These are phyloP conservation scores for Polyommatus iphigenia DNA, from an alignment of 2,888 invertebrate species.

Conservation along the genomic window DNA sequence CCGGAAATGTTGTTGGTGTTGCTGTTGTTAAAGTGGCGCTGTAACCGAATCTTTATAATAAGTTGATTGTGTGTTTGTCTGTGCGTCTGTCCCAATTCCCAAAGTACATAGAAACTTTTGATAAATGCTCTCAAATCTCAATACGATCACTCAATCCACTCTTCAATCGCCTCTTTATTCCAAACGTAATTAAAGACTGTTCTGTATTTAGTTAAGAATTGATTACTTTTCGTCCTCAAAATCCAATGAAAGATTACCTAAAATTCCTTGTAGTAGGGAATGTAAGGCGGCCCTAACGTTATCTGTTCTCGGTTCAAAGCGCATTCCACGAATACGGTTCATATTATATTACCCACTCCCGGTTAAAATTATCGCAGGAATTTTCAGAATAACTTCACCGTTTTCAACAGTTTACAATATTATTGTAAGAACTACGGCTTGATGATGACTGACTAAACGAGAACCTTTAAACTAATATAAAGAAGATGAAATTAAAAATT, in stretches of 20 bases:
- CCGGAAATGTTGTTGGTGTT: too few species aligned
- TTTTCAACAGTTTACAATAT: not conserved
- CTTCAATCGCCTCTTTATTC: not conserved
- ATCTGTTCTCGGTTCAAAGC: slow-evolving; percentile 63
- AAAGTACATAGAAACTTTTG: not conserved
- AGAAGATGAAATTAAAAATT: too few species aligned
- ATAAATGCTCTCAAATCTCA: too few species aligned
- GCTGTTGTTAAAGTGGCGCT: not conserved
- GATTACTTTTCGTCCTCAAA: too few species aligned
- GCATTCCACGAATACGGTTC: slow-evolving; percentile 50
- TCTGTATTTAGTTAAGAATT: not conserved
- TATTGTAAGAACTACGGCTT: too few species aligned
- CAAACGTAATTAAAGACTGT: not conserved
- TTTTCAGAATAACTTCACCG: not conserved
- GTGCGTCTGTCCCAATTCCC: not conserved
- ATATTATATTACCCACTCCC: not conserved
- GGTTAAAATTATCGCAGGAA: not conserved
- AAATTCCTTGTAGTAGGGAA: not conserved
- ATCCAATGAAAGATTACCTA: not conserved
- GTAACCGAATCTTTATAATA: not conserved
- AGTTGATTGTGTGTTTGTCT: too few species aligned
- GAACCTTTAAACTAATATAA: too few species aligned
- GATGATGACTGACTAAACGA: too few species aligned
- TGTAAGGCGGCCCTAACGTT: slow-evolving; percentile 39
- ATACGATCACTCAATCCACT: not conserved